Conservation (phyloP, 2,113 vertebrate genomes). For the Alaudala cheleensis region DNA sequence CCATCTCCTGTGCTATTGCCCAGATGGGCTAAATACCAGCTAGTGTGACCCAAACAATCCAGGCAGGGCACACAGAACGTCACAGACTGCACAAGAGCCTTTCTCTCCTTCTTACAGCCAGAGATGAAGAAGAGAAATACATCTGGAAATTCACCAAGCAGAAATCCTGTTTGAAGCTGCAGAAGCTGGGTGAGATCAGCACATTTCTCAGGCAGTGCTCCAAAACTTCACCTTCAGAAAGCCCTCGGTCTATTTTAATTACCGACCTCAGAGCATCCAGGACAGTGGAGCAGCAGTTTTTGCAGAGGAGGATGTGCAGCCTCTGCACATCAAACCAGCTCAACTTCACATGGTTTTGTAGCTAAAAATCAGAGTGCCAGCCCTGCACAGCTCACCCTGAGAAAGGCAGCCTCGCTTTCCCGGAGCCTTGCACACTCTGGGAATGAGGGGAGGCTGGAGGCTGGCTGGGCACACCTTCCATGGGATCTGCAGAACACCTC, state of each 20-base stretch:
- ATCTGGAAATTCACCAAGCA: neutral
- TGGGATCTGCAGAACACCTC: neutral
- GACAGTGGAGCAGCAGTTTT: neutral
- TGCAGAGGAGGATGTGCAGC: neutral
- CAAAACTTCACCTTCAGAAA: slow-evolving; percentile 28
- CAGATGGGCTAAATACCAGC: neutral
- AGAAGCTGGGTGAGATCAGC: neutral
- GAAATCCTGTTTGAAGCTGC: neutral
- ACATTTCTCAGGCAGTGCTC: slow-evolving; percentile 22
- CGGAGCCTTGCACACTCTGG: neutral
- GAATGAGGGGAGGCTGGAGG: neutral
- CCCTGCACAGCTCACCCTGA: neutral
- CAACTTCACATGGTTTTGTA: fast-evolving
- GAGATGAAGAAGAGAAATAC: neutral
- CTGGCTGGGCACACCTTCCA: neutral
- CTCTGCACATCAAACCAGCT: neutral
- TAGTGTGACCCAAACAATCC: neutral
- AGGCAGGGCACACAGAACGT: neutral
- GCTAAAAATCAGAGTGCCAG: neutral
- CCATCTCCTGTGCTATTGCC: neutral
- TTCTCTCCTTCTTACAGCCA: neutral
- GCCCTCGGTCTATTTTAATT: neutral
- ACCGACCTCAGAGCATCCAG: neutral
- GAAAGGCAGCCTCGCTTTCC: neutral
- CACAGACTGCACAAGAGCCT: neutral